These are phyloP conservation scores for Helarctos malayanus DNA, from an alignment of 2,797 vertebrate species.

Conservation along the genomic window DNA sequence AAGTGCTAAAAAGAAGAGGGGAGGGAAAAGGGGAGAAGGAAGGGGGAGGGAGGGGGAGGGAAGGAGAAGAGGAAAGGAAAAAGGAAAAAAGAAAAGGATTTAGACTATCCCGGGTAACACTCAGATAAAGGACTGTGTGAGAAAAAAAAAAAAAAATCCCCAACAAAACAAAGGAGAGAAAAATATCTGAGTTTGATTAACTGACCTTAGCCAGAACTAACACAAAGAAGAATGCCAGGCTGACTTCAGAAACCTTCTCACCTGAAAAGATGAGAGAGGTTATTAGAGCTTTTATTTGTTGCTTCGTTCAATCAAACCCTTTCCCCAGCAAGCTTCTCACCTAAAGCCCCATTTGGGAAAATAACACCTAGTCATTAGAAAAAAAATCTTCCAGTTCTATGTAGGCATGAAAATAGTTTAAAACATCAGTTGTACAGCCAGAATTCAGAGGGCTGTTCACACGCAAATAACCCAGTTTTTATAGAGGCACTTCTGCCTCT, in stretches of 20 bases:
- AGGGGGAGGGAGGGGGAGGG: too few relatives aligned
- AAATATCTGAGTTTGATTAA: constrained; percentile 13
- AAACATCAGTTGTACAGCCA: not conserved
- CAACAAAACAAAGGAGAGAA: not conserved
- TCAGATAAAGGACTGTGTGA: not conserved
- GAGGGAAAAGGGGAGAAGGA: rapidly evolving
- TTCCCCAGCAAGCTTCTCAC: not conserved
- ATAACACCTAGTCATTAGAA: not conserved
- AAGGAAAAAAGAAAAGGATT: not conserved
- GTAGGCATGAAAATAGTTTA: constrained; percentile 11
- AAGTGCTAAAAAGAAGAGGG: not conserved
- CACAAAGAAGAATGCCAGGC: not conserved
- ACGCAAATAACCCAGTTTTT: not conserved
- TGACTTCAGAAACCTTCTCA: constrained; percentile 13
- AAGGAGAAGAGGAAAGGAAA: not conserved
- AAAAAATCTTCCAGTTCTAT: not conserved
- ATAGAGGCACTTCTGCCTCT: not conserved
- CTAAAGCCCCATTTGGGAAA: constrained; percentile 26
- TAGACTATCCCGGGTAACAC: not conserved
- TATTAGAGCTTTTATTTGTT: not conserved
- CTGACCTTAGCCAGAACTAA: not conserved
- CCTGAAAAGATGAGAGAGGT: not conserved
- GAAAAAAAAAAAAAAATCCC: not conserved
- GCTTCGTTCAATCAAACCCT: not conserved
- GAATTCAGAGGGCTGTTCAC: not conserved